Percentiles rank a stretch among this genome's conserved stretches.
phyloP scores from a whole-genome alignment of 2,113 vertebrate genomes.

The Stigmatopora argus region DNA sequence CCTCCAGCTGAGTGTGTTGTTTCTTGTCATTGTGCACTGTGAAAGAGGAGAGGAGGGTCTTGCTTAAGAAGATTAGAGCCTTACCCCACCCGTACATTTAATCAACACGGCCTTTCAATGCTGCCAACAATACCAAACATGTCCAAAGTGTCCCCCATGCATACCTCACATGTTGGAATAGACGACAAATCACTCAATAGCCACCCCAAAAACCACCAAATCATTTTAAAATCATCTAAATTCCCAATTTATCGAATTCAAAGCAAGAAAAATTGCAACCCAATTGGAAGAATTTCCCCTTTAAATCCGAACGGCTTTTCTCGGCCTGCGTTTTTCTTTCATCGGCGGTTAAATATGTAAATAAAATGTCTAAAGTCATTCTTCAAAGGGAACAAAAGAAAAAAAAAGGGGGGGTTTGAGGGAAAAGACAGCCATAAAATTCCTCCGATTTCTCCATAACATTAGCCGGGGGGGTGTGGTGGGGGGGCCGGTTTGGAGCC shows the following conservation, averaged over 20 bases:
- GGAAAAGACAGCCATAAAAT: slow-evolving; percentile 98
- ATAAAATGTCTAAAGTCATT: slow-evolving; percentile 99
- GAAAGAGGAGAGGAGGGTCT: slow-evolving; percentile 71
- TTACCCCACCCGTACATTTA: slow-evolving; percentile 72
- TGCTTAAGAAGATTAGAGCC: slow-evolving; percentile 75
- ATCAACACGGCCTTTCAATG: slow-evolving; percentile 75
- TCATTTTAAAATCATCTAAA: slow-evolving; percentile 42
- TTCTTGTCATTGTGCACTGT: slow-evolving; percentile 69
- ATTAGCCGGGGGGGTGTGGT: slow-evolving; percentile 82
- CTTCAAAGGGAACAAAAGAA: slow-evolving; percentile 99
- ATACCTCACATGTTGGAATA: slow-evolving; percentile 68
- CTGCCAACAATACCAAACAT: slow-evolving; percentile 72
- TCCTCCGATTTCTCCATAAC: slow-evolving; percentile 96
- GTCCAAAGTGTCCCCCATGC: slow-evolving; percentile 62
- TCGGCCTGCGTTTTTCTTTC: slow-evolving; percentile 81
- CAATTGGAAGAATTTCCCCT: slow-evolving; percentile 84
- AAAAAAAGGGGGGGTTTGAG: slow-evolving; percentile 85
- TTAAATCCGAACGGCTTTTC: slow-evolving; percentile 79
- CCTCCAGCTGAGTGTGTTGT: slow-evolving; percentile 73
- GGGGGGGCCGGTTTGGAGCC: slow-evolving; percentile 90
- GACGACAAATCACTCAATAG: slow-evolving; percentile 27
- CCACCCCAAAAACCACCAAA: slow-evolving; percentile 1
- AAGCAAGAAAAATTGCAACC: slow-evolving; percentile 70
- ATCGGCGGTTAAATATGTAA: slow-evolving; percentile 99
- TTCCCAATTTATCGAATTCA: slow-evolving; percentile 34